These are phyloP conservation scores for Cryptophagus acutangulus DNA, from an alignment of 2,888 invertebrate species.

Conservation along the genomic window DNA sequence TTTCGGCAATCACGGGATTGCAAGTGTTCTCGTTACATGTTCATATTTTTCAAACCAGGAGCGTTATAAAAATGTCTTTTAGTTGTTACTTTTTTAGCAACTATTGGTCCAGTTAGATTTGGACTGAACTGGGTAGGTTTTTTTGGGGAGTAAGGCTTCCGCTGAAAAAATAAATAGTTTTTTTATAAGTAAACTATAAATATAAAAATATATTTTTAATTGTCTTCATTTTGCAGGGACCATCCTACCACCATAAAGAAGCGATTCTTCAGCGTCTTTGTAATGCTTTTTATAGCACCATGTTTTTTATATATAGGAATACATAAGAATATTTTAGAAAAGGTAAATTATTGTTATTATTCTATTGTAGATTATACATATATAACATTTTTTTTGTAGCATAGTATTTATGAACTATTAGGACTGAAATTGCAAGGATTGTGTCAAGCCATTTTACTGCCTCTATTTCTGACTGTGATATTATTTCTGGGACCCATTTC, in stretches of 20 bases:
- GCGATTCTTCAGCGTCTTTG: slow-evolving; percentile 78
- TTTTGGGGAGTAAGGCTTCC: no score
- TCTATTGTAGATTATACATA: background rate
- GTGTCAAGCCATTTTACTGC: slow-evolving; percentile 65
- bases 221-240: slow-evolving; percentile 58
- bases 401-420: slow-evolving; percentile 55
- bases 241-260: slow-evolving; percentile 84
- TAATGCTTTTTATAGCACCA: slow-evolving; percentile 77
- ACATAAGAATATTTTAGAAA: slow-evolving; percentile 56
- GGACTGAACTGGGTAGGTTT: no score
- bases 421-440: slow-evolving; percentile 73
- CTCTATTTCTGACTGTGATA: slow-evolving; percentile 72
- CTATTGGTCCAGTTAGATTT: no score
- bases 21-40: no score
- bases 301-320: slow-evolving; percentile 70
- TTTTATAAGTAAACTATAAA: no score
- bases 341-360: slow-evolving; percentile 43
- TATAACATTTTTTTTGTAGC: background rate
- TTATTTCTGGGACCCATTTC: slow-evolving; percentile 80
- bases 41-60: no score
- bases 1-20: no score
- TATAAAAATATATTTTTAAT: slow-evolving; percentile 6
- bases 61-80: no score
- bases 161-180: no score
- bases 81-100: no score